Conservation (phyloP, 2,888 invertebrate species). For the Holacanthella duospinosa region DNA sequence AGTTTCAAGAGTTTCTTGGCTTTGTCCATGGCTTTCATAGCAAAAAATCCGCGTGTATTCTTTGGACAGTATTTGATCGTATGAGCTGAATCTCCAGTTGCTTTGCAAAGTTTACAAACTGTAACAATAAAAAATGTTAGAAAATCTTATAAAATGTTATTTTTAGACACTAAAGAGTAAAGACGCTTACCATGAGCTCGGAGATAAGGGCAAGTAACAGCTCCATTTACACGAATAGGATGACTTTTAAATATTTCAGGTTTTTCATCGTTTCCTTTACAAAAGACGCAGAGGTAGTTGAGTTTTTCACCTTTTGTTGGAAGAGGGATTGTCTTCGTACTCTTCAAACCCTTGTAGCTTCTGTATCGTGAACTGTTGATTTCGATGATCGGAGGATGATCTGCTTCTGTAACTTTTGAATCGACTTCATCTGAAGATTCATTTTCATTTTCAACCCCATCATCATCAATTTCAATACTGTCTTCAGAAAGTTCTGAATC, state of each 20-base stretch:
- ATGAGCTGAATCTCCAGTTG: conserved; percentile 59
- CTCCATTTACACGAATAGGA: conserved; percentile 23
- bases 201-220: conserved; percentile 26
- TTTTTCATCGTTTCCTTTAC: conserved; percentile 30
- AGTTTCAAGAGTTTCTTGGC: neutral
- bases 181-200: neutral
- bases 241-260: conserved; percentile 25
- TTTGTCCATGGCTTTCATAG: conserved; percentile 11
- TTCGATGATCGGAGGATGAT: conserved; percentile 9
- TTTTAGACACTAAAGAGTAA: too few relatives aligned
- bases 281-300: conserved; percentile 27
- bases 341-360: neutral
- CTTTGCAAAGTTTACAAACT: conserved; percentile 61
- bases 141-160: neutral
- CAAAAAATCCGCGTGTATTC: conserved; percentile 30
- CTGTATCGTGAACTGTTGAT: neutral
- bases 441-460: too few relatives aligned
- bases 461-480: neutral
- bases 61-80: conserved; percentile 65
- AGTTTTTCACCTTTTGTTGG: neutral
- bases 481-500: neutral
- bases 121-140: conserved; percentile 54
- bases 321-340: neutral
- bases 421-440: too few relatives aligned
- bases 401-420: too few relatives aligned